Base-by-base conservation (phyloP, 1,140 invertebrate genomes). In the Caenorhabditis inopinata region DNA sequence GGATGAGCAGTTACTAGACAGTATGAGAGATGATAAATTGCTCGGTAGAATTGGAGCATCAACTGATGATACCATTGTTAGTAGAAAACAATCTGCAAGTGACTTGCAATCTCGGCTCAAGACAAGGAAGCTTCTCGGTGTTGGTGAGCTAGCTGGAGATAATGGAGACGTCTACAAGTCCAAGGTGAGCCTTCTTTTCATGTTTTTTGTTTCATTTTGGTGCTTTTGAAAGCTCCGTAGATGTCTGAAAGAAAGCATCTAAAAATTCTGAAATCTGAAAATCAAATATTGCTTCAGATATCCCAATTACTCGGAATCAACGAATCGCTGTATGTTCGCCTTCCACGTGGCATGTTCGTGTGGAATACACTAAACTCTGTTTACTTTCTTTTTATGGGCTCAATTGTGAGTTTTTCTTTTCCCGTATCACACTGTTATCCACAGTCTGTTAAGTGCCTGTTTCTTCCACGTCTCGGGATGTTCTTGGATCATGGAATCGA, bases 221-320 rank as follows among this genome's bases (percentile, higher is more conserved):
- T n/a, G 23, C 9, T 27, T 35, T 18, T 23, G 25, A 18, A 32
- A 18, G 6, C 16, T 27, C 62, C n/a, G n/a, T n/a, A n/a, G n/a
- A n/a, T n/a, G n/a, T n/a, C n/a, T n/a, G n/a, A n/a, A n/a, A 73
- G 18, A 45, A 80, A 27, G 16, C 35, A 11, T 21, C 7, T 49
- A 46, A 46, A n/a, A n/a, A n/a, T n/a, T n/a, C n/a, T n/a, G n/a
- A n/a, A n/a, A n/a, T n/a, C n/a, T n/a, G n/a, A n/a, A n/a, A n/a
- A n/a, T n/a, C n/a, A n/a, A n/a, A n/a, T n/a, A n/a, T n/a, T n/a
- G n/a, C n/a, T 76, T 75, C 27, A 81, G 80, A 81, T 81, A 9
- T 81, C 80, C 6, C 80, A 81, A 58, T 46, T 81, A 16, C 62
- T 81, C 9, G 80, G 80, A 18, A 81, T 81, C 51, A 81, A 81